phyloP scores from a whole-genome alignment of 2,797 vertebrate genomes.

The Centropyge bicolor region DNA sequence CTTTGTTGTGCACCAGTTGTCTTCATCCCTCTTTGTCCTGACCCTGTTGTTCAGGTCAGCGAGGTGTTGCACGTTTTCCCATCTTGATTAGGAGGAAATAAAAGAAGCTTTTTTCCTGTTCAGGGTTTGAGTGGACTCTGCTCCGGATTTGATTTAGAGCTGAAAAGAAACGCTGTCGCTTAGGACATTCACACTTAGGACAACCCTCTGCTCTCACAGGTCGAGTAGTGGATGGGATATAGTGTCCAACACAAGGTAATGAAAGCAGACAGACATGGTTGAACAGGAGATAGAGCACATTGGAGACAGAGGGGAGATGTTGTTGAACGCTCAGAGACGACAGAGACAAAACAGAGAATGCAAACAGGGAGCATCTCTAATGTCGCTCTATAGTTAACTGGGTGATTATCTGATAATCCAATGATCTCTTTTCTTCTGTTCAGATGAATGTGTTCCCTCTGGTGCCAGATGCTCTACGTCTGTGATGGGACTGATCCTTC shows the following conservation, averaged over 20 bases:
- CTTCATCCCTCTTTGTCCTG: conserved; percentile 47
- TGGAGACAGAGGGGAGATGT: conserved; percentile 1
- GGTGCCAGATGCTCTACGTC: conserved; percentile 32
- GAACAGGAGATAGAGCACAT: conserved; percentile 19
- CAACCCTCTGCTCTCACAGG: conserved; percentile 25
- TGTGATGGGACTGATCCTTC: background rate
- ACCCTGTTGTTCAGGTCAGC: conserved; percentile 40
- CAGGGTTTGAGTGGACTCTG: conserved; percentile 16
- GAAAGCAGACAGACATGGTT: conserved; percentile 10
- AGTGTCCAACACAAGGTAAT: conserved; percentile 12
- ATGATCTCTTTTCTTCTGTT: conserved; percentile 45
- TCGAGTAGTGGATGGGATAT: conserved; percentile 31
- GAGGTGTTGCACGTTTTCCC: conserved; percentile 38
- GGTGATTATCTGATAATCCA: conserved; percentile 65
- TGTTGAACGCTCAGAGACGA: conserved; percentile 40
- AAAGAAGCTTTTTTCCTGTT: conserved; percentile 37
- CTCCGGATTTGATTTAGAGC: conserved; percentile 11
- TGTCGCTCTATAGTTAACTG: conserved; percentile 19
- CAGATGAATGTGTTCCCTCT: conserved; percentile 36
- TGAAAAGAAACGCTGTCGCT: conserved; percentile 41
- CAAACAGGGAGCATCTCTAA: conserved; percentile 48
- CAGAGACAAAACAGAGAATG: conserved; percentile 56
- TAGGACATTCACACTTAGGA: conserved; percentile 47
- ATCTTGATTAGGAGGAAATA: conserved; percentile 45
- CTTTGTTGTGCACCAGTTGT: conserved; percentile 56